A percentile compares a stretch with the other conserved stretches of the same genome.
Evolutionary conservation across 2,113 vertebrate species (phyloP).

Genomic region (Hydrolagus affinis): DNA sequence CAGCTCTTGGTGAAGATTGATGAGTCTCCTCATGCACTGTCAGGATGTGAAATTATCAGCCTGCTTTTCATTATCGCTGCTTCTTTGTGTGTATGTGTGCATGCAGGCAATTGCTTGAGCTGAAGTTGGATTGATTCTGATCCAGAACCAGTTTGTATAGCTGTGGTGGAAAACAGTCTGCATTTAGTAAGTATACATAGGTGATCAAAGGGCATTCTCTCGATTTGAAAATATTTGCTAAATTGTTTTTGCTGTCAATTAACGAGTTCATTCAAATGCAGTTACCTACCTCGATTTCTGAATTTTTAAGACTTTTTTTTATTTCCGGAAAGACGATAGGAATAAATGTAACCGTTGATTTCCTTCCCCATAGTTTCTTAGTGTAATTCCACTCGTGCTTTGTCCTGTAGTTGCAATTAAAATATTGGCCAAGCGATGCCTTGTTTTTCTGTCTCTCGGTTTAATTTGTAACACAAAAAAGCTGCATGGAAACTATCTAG

Average conservation of each 20-base stretch:
- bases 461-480: background rate
- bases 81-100: background rate
- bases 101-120: background rate
- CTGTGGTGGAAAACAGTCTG: background rate
- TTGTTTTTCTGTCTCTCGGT: background rate
- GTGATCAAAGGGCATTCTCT: background rate
- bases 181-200: background rate
- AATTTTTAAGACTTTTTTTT: background rate
- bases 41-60: conserved; percentile 1
- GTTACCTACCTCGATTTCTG: too few relatives aligned
- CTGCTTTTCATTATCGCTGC: background rate
- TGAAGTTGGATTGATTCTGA: conserved; percentile 9
- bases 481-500: background rate
- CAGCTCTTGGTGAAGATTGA: background rate
- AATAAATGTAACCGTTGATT: background rate
- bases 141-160: background rate
- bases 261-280: too few relatives aligned
- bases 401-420: background rate
- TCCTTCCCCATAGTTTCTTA: too few relatives aligned
- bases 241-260: too few relatives aligned
- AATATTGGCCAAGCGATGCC: background rate
- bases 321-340: background rate
- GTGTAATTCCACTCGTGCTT: too few relatives aligned
- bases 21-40: background rate
- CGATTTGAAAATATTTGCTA: background rate